Base-by-base conservation (phyloP, 2,888 invertebrate genomes). In the Ornithoptera priamus region DNA sequence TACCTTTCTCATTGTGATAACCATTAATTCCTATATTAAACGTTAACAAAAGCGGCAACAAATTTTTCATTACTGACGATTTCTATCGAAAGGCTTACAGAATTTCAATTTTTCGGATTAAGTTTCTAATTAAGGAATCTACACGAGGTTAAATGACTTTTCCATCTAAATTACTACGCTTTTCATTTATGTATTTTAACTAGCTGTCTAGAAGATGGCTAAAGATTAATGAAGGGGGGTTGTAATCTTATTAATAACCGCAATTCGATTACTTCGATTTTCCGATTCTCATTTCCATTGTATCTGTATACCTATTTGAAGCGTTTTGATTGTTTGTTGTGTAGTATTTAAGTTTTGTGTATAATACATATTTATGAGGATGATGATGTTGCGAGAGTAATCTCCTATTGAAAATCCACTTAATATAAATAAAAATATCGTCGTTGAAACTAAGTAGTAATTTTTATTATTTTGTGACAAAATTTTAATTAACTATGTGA, bases 61-160 rank as follows among this genome's bases (percentile, higher is more conserved):
- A 6, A 63, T 64, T 39, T 50, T 64, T 68, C 63, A 68, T 68
- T 64, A 39, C 50, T 53, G 50, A 63, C 30, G 50, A 22, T 10
- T 59, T 18, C 36, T 59, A 30, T 30, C 20, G 22, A 68, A 53
- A 59, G 50, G 50, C n/a, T 39, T 22, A 53, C 18, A 36, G 53
- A 59, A 58, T 50, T 50, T 63, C 20, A 68, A 64, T 68, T 68
- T 68, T 36, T 59, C 63, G 68, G 10, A 68, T 68, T 59, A 59
- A n/a, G 20, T 63, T 59, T 68, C 63, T 63, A 63, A 68, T 68
- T 68, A 68, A 18, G 22, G 18, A 67, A 56, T n/a, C 22, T 67
- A 22, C n/a, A 30, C 10, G n/a, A 62, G 6, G 22, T 58, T 20
- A 59, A 58, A 20, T 58, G 58, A 10, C 42, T n/a, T 56, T 62